These are phyloP conservation scores for Knipowitschia caucasica DNA, from an alignment of 2,797 vertebrate genomes.

Conservation along the genomic window DNA sequence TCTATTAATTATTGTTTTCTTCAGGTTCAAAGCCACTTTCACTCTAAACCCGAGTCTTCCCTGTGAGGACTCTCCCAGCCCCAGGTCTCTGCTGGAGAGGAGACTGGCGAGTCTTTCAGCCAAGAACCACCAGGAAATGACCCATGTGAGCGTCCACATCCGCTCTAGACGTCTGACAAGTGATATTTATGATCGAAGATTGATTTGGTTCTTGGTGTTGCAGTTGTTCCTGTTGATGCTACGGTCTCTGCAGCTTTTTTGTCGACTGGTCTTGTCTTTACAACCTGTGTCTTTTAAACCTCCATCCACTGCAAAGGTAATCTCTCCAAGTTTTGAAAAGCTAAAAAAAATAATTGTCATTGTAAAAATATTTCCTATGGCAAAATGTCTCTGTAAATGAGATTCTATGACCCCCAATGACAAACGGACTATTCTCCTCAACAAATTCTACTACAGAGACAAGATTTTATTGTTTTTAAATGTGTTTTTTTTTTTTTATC, in stretches of 20 bases:
- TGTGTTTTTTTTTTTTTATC: neutral
- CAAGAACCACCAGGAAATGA: conserved; percentile 86
- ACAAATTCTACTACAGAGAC: too few relatives aligned
- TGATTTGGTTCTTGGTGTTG: conserved; percentile 27
- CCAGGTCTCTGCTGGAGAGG: conserved; percentile 75
- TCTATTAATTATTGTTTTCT: neutral
- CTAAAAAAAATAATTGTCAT: neutral
- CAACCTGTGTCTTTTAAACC: conserved; percentile 88
- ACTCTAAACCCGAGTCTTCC: conserved; percentile 83
- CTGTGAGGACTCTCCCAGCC: conserved; percentile 59
- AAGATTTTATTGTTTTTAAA: too few relatives aligned
- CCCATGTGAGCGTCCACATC: conserved; percentile 74
- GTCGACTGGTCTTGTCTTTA: conserved; percentile 88
- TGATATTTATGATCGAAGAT: neutral
- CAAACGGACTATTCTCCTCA: too few relatives aligned
- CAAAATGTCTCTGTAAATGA: too few relatives aligned
- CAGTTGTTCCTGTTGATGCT: conserved; percentile 91
- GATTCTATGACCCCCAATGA: too few relatives aligned
- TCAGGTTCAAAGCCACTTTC: conserved; percentile 88
- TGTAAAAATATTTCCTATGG: neutral
- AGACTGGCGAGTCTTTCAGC: conserved; percentile 82
- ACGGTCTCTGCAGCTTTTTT: conserved; percentile 85
- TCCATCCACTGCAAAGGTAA: conserved; percentile 76
- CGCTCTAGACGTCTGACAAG: neutral
- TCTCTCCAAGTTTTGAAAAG: neutral